Evolutionary conservation across 2,113 vertebrate species (phyloP), one percentile per base, ranked within the genome.

Genomic region (Arenaria interpres): DNA sequence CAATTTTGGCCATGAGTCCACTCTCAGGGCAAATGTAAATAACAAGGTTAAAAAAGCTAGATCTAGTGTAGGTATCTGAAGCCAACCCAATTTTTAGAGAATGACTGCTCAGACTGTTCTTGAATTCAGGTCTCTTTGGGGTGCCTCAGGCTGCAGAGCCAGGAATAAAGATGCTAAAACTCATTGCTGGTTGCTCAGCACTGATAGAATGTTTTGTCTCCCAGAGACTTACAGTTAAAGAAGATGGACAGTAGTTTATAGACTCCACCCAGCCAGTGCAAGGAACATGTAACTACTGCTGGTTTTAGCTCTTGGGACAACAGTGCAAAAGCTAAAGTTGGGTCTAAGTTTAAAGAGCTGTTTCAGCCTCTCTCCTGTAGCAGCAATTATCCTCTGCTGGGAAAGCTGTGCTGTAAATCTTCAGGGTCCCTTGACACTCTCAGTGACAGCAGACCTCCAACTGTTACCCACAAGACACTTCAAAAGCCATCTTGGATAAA

Each of bases 401-500:
- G 69, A 95, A 89, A 89, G 56, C 76, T 93, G 51, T 79, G 76
- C 59, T 84, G 60, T 94, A 94, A 88, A 94, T 93, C 90, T 76
- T 84, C 57, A 57, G 35, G 32, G 45, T 89, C 53, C 56, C 62
- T 45, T 82, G 73, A 82, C 39, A 69, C 60, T 74, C 67, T 50
- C 53, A 46, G 57, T 64, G 66, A 82, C 62, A 93, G 80, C 37
- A 95, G 77, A 79, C 45, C 76, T 92, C 92, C 90, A 64, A 14
- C 83, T 89, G 77, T 50, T 95, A 87, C 56, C 93, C 92, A 69
- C 86, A 95, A 92, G 48, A 75, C 45, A 79, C 86, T 95, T 95
- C 81, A 97, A 95, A 95, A 69, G 28, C 80, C 90, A 93, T 97
- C 86, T 96, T 96, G 89, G 77, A 87, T 79, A 94, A 97, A 93